Conservation (phyloP, 2,888 invertebrate genomes). For the Bugula neritina region DNA sequence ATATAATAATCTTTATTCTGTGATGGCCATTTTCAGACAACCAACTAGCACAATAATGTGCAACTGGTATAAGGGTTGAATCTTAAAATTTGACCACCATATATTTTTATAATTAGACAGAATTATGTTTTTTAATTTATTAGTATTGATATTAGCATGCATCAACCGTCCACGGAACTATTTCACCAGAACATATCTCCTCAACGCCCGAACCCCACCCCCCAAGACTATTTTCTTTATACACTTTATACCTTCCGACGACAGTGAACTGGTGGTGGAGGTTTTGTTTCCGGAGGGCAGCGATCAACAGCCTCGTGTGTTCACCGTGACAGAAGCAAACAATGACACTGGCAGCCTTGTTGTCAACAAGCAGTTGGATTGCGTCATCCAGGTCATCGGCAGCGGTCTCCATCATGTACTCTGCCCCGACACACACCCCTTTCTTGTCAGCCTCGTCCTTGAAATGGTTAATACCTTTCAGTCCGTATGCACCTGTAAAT, state of each 20-base stretch:
- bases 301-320: conserved; percentile 64
- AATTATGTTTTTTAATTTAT: too few relatives aligned
- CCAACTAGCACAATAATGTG: too few relatives aligned
- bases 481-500: conserved; percentile 70
- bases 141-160: too few relatives aligned
- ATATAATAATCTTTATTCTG: too few relatives aligned
- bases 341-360: conserved; percentile 59
- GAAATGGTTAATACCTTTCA: conserved; percentile 70
- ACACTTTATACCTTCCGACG: conserved; percentile 63
- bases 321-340: conserved; percentile 75
- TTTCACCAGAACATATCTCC: too few relatives aligned
- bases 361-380: conserved; percentile 26
- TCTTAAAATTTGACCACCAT: too few relatives aligned
- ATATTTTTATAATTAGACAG: too few relatives aligned
- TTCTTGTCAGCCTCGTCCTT: conserved; percentile 63
- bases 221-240: too few relatives aligned
- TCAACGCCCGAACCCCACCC: too few relatives aligned
- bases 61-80: too few relatives aligned
- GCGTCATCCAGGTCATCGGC: conserved; percentile 58
- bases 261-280: conserved; percentile 62
- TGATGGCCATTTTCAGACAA: too few relatives aligned
- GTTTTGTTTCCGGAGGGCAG: conserved; percentile 60
- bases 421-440: conserved; percentile 68
- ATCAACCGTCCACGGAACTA: too few relatives aligned
- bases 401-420: conserved; percentile 62